Evolutionary conservation across 2,888 invertebrate species (phyloP), one percentile per base, ranked within the genome.

Genomic region (Neoaliturus tenellus): DNA sequence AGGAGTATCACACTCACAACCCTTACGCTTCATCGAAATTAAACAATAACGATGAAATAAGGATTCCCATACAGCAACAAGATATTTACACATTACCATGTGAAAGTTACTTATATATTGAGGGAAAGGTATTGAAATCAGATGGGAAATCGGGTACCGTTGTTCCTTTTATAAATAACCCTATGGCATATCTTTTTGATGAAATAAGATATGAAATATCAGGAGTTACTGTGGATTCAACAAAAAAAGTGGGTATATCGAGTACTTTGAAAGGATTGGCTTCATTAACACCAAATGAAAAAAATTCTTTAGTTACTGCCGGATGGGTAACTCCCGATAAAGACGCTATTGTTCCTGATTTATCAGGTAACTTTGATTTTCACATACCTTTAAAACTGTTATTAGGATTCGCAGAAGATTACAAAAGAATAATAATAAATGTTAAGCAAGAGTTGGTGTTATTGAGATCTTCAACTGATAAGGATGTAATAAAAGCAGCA

Each of bases 331-430:
- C 39, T 6, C 69, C 69, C 0, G 44, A 39, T 4, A 39, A 31
- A 28, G n/a, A 12, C 28, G 33, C 48, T 28, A 82, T 82, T 5
- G 33, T 51, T 39, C 82, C 82, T 17, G 75, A 87, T 75, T 80
- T 39, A 33, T n/a, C n/a, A n/a, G 88, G 88, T 12, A 83, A 87
- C 55, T 89, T 89, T 83, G 87, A 73, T 28, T 83, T 84, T 88
- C n/a, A 85, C 80, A 85, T 90, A 35, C 89, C 89, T 23, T 85
- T 90, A 41, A 88, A 88, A 83, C 86, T 87, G 81, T 35, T 90
- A 20, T 83, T 90, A 20, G 90, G 89, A 3, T 90, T 90, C 86
- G 88, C 88, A 51, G 89, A 90, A 86, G 89, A 90, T 86, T 90
- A 89, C 84, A 88, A 88, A 44, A 89, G 89, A 87, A 88, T 90